phyloP scores from a whole-genome alignment of 2,113 vertebrate genomes.

The Sinocyclocheilus anophthalmus region DNA sequence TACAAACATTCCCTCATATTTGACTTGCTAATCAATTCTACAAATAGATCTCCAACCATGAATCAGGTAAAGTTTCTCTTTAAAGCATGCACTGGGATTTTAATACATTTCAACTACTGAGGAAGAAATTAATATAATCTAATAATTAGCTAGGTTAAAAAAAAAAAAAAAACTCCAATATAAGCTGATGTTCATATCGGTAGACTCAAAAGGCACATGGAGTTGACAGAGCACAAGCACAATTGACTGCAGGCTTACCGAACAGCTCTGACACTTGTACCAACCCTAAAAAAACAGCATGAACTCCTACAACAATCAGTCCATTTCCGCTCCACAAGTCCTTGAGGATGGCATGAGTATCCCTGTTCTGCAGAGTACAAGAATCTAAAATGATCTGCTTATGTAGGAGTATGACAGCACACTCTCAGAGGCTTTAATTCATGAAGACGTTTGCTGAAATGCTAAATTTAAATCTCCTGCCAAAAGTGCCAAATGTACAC shows the following conservation, averaged over 20 bases:
- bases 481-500: not conserved
- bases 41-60: not conserved
- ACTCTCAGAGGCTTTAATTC: not conserved
- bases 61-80: not conserved
- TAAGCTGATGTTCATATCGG: not conserved
- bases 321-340: not conserved
- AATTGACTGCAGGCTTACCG: not conserved
- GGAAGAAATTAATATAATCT: not conserved
- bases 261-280: not conserved
- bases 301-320: constrained; percentile 30
- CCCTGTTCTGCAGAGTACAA: not conserved
- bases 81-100: not conserved
- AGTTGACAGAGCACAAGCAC: not conserved
- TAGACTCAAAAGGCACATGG: not conserved
- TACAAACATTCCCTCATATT: not conserved
- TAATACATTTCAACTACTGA: not conserved
- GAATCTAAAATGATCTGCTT: constrained; percentile 4
- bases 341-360: not conserved
- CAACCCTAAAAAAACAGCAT: constrained; percentile 19
- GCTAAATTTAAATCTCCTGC: not conserved
- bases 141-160: not conserved
- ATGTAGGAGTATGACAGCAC: constrained; percentile 4
- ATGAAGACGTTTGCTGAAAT: constrained; percentile 2
- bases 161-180: not conserved
- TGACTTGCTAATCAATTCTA: not conserved